Evolutionary conservation across 2,888 invertebrate genomes (phyloP), one percentile per base, ranked within the genome.

Genomic region (Pammene aurita): DNA sequence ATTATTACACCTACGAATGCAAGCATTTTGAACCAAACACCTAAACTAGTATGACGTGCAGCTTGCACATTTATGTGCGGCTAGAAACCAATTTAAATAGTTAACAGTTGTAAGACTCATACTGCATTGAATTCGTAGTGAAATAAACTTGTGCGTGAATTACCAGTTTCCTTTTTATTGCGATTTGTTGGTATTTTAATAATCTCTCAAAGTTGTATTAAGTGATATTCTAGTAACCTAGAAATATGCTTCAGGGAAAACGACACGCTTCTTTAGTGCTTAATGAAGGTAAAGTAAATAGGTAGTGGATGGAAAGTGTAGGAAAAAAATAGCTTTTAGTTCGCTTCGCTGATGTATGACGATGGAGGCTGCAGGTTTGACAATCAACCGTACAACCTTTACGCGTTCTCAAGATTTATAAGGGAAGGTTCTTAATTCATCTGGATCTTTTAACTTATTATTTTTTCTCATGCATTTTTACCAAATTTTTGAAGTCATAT

Each of bases 21-120:
- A 81, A 77, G 79, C 89, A 90, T 85, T 90, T 84, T 78, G 76
- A 80, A 84, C 81, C 87, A 80, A 86, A 82, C 82, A 83, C 82
- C 82, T 83, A 80, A 71, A 73, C 73, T 72, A 80, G 80, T 77
- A 83, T 85, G 89, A 89, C 89, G 89, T 88, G 85, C 77, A 42
- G 63, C 57, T 63, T 58, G 67, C 61, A 56, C 50, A 13, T 63
- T 58, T 44, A 52, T 38, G 66, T 60, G 66, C 18, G 34, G 18
- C 55, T 48, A 44, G 38, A 35, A 63, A 50, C 50, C 46, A 7
- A 41, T 35, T 16, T 41, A 26, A n/a, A 4, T 26, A 62, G 11
- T 16, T 9, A 54, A 16, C 7, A n/a, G 14, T n/a, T 35, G 10
- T 60, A 9, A 61, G 7, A 18, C 11, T 48, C 5, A 34, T 18